A percentile compares a stretch with the other conserved stretches of the same genome.
phyloP scores from a whole-genome alignment of 2,888 invertebrate species.

The Stramonita haemastoma region DNA sequence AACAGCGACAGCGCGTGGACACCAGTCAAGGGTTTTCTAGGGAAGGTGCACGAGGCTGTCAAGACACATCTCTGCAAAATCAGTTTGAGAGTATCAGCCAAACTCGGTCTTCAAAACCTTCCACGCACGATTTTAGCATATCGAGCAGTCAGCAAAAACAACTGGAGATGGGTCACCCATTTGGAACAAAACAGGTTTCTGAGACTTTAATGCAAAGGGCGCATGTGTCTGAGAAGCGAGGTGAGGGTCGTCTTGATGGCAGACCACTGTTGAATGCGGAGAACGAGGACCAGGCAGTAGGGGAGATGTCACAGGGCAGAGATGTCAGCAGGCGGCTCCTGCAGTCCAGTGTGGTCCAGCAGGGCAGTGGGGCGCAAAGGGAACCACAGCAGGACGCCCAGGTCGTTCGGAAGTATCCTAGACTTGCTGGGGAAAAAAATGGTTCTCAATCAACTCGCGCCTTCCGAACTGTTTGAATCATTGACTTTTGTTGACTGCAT shows the following conservation, averaged over 20 bases:
- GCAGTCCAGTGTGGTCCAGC: too few relatives aligned
- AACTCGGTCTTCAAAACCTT: neutral
- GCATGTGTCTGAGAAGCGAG: neutral
- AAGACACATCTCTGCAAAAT: neutral
- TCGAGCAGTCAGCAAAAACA: neutral
- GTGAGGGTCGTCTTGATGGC: neutral
- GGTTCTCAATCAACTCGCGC: neutral
- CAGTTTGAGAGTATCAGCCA: neutral
- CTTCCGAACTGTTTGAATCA: neutral
- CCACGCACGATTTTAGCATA: neutral
- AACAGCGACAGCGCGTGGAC: neutral
- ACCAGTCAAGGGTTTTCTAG: neutral
- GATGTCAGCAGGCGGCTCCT: neutral
- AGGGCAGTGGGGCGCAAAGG: neutral
- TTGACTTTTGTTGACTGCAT: neutral
- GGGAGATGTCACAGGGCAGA: neutral
- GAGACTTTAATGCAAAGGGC: neutral
- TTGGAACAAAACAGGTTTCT: neutral
- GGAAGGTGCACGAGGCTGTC: neutral
- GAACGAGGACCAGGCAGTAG: neutral
- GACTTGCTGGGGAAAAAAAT: neutral
- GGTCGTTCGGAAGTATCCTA: neutral
- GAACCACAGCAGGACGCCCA: neutral
- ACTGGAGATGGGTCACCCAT: neutral
- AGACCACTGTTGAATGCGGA: neutral